Conservation (phyloP, 2,113 vertebrate species). For the Taxidea taxus region DNA sequence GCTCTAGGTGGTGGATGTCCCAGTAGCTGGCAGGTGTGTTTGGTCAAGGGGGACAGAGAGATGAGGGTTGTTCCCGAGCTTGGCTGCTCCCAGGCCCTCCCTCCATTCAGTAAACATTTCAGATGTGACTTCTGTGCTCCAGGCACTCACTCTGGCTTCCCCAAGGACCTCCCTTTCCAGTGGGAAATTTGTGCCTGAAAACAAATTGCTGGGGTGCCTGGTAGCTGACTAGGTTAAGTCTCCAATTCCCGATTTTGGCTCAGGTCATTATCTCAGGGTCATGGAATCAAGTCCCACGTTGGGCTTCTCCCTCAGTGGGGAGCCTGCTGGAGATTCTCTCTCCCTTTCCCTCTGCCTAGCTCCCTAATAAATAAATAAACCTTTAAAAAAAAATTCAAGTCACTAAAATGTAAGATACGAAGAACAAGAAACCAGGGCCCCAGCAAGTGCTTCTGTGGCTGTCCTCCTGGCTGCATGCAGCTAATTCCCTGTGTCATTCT, state of each 20-base stretch:
- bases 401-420: not conserved
- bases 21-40: not conserved
- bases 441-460: not conserved
- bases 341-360: not conserved
- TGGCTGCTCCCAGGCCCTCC: not conserved
- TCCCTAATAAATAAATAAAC: not conserved
- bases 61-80: not conserved
- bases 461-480: not conserved
- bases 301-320: not conserved
- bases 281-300: not conserved
- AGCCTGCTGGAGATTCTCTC: not conserved
- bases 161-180: not conserved
- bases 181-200: not conserved
- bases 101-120: not conserved
- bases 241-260: not conserved
- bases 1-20: not conserved
- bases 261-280: not conserved
- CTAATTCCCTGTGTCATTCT: not conserved
- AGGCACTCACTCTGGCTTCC: not conserved
- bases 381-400: not conserved
- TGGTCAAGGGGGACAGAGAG: not conserved
- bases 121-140: accelerated
- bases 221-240: not conserved
- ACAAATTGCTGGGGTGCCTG: not conserved
- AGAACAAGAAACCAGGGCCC: not conserved